Evolutionary conservation across 2,797 vertebrate genomes (phyloP).

Genomic region (Amblyopsis hoosieri): DNA sequence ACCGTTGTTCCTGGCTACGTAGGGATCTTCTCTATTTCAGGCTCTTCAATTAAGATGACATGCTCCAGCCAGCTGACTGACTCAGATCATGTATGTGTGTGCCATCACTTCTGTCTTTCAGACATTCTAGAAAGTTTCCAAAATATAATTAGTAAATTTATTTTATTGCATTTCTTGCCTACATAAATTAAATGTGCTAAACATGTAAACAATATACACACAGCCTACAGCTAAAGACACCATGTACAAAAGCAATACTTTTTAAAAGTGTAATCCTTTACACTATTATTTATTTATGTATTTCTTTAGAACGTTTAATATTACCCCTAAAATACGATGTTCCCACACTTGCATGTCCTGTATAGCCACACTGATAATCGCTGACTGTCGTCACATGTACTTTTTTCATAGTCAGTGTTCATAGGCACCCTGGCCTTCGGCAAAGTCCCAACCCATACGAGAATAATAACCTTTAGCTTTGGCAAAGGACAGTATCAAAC

Average conservation of each 20-base stretch:
- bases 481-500: not conserved
- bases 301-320: conserved; percentile 22
- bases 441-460: conserved; percentile 31
- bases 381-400: conserved; percentile 35
- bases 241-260: conserved; percentile 3
- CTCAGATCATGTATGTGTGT: conserved; percentile 28
- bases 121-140: conserved; percentile 14
- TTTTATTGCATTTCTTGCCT: too few relatives aligned
- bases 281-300: conserved; percentile 1
- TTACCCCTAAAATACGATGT: conserved; percentile 3
- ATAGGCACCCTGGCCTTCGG: conserved; percentile 32
- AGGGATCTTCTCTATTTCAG: conserved; percentile 68
- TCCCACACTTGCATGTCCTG: conserved; percentile 11
- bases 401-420: conserved; percentile 25
- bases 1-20: conserved; percentile 50
- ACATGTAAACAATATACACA: not conserved
- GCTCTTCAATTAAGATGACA: conserved; percentile 67
- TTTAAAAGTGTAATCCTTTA: conserved; percentile 37
- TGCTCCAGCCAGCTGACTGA: conserved; percentile 43
- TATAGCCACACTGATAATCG: conserved; percentile 32
- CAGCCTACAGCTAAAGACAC: not conserved
- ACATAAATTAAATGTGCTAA: too few relatives aligned
- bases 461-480: conserved; percentile 32
- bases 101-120: conserved; percentile 25
- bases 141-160: not conserved